Base-by-base conservation (phyloP, 1,140 invertebrate species). In the Subanguina moxae region DNA sequence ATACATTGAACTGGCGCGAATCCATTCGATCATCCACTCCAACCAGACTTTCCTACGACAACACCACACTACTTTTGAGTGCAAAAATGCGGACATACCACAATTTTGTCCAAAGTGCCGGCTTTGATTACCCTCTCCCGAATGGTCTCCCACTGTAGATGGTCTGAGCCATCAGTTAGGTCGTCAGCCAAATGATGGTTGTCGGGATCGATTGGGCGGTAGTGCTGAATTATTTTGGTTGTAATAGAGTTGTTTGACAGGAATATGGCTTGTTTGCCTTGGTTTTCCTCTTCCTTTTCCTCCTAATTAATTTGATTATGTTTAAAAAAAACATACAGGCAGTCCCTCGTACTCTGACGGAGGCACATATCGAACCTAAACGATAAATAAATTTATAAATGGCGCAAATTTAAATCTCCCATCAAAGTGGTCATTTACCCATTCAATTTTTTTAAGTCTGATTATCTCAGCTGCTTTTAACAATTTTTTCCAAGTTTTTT, bases 91-190 rank as follows among this genome's bases (percentile, higher is more conserved):
- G 96, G 84, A 70, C 91, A 90, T 84, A 95, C 93, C 21, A 97
- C 91, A 64, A 98, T 85, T 76, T 90, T 89, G 73, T 92, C 89
- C 64, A 97, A 87, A 0, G 93, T 94, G n/a, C 93, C 95, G 0
- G 92, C 93, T 85, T 96, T 96, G 45, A 98, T 88, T 72, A 95
- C 91, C 56, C 92, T 88, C 21, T 96, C 91, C 67, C 93, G 88
- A 66, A 97, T 91, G n/a, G 94, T 97, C 86, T 97, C 94, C 94
- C 94, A 98, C 88, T 97, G 94, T 78, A 98, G 84, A 85, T 94
- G 92, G 27, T 92, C 93, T 72, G 93, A 92, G 84, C 91, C 90
- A 32, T 80, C 72, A n/a, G 32, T n/a, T 5, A 38, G 32, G 15
- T 62, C 61, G 48, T 70, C 65, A 5, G 46, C 61, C n/a, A 65